phyloP scores from a whole-genome alignment of 2,797 vertebrate species.

The Galagoides demidoff region DNA sequence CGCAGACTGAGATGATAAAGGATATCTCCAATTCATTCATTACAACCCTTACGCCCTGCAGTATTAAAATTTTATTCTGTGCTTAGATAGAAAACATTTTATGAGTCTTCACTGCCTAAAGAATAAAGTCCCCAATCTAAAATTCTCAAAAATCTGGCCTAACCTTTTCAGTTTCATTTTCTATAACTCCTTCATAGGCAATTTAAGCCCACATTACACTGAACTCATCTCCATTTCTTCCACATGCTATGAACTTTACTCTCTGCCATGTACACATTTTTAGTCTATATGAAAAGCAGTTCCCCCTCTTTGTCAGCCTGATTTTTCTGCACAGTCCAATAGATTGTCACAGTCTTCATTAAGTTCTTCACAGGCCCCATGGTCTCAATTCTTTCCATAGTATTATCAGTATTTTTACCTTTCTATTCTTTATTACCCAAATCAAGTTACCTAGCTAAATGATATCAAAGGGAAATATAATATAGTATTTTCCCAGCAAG shows the following conservation, averaged over 20 bases:
- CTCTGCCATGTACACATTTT: not conserved
- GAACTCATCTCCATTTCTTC: not conserved
- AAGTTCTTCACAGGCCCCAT: not conserved
- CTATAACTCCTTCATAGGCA: not conserved
- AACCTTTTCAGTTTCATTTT: constrained; percentile 7
- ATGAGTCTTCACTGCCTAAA: not conserved
- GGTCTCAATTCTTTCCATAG: not conserved
- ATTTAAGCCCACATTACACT: not conserved
- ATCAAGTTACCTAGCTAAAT: not conserved
- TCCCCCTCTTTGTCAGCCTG: not conserved
- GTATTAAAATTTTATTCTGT: not conserved
- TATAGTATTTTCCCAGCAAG: not conserved
- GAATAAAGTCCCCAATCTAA: constrained; percentile 32
- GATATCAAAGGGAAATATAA: not conserved
- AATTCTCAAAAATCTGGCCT: not conserved
- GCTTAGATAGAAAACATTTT: not conserved
- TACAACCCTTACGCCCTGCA: not conserved
- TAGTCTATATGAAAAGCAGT: not conserved
- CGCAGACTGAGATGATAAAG: not conserved
- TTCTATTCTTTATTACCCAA: not conserved
- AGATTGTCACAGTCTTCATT: constrained; percentile 6
- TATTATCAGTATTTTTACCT: not conserved
- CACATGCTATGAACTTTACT: not conserved
- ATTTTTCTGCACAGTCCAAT: not conserved
- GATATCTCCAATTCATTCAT: not conserved